Percentiles rank a stretch among this genome's conserved stretches.
These are phyloP conservation scores for Rhyzopertha dominica DNA, from an alignment of 1,140 invertebrate species.

Conservation along the genomic window DNA sequence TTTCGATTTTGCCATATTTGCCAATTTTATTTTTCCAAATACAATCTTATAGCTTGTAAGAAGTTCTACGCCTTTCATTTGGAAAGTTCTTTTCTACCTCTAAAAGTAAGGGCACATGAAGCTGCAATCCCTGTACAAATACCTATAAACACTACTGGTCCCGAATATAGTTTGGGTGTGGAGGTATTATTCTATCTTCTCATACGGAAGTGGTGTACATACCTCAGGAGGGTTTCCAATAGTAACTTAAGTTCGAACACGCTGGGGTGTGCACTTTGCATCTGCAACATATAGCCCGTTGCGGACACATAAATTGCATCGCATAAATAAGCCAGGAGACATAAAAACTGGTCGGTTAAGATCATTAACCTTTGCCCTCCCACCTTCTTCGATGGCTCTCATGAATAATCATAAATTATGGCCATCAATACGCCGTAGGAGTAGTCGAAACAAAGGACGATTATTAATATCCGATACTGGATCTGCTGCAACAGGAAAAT, in stretches of 20 bases:
- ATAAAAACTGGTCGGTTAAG: too few species aligned
- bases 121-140: too few species aligned
- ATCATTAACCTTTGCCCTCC: slow-evolving; percentile 28
- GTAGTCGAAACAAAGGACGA: too few species aligned
- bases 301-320: slow-evolving; percentile 7
- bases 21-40: too few species aligned
- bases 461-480: too few species aligned
- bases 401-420: slow-evolving; percentile 25
- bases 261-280: neutral
- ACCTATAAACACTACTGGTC: too few species aligned
- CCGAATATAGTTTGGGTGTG: neutral
- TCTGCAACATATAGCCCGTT: neutral
- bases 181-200: neutral
- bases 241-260: neutral
- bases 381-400: slow-evolving; percentile 16
- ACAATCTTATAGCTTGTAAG: too few species aligned
- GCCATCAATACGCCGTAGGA: slow-evolving; percentile 26
- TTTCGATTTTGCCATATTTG: too few species aligned
- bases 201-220: neutral
- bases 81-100: too few species aligned
- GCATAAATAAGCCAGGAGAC: slow-evolving; percentile 11
- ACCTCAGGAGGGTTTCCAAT: neutral
- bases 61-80: too few species aligned
- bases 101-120: too few species aligned
- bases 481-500: too few species aligned